Conservation (phyloP, 2,888 invertebrate species). For the Rhaphigaster nebulosa region DNA sequence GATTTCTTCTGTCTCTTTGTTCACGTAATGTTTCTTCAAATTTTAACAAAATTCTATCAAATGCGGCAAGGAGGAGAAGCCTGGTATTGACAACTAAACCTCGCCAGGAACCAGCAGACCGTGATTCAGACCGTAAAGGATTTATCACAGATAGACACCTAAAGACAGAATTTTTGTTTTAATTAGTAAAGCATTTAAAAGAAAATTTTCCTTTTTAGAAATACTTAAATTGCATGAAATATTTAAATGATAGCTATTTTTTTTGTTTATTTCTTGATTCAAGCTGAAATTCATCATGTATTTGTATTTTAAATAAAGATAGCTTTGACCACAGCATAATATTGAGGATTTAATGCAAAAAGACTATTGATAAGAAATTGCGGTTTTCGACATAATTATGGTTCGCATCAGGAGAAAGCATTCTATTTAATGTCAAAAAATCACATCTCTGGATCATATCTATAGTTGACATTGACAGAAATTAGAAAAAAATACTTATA, state of each 20-base stretch:
- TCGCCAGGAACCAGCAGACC: conserved; percentile 92
- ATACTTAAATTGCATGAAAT: too few species aligned
- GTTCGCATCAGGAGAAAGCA: too few species aligned
- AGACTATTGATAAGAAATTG: too few species aligned
- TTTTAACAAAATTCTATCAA: conserved; percentile 85
- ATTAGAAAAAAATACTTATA: too few species aligned
- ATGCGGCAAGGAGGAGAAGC: conserved; percentile 86
- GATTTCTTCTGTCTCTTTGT: conserved; percentile 90
- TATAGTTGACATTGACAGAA: too few species aligned
- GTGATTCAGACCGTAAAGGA: conserved; percentile 89
- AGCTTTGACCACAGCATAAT: too few species aligned
- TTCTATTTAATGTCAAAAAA: too few species aligned
- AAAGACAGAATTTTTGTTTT: background rate
- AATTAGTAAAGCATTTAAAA: background rate
- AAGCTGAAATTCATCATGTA: background rate
- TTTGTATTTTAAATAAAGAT: too few species aligned
- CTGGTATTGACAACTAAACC: conserved; percentile 86
- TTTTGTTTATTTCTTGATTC: background rate
- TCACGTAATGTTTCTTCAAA: conserved; percentile 93
- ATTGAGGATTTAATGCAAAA: too few species aligned
- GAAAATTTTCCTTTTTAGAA: background rate
- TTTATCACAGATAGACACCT: conserved; percentile 89
- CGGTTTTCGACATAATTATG: too few species aligned
- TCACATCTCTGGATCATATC: too few species aligned
- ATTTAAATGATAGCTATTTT: too few species aligned